Percentiles rank a stretch among this genome's conserved stretches.
Evolutionary conservation across 2,888 invertebrate genomes (phyloP).

Genomic region (Masnerella sp.): DNA sequence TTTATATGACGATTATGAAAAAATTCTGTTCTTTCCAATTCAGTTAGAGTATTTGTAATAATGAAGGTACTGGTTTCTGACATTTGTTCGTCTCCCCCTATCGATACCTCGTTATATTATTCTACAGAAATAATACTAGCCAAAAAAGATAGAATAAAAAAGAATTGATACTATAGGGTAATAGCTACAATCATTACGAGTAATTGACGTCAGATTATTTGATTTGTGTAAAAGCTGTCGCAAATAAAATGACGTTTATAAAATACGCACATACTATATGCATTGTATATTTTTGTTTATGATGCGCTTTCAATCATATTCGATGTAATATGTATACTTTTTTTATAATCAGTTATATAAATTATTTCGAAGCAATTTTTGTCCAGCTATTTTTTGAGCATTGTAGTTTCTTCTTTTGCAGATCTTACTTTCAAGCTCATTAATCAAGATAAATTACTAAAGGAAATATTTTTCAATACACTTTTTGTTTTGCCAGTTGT

Average conservation of each 20-base stretch:
- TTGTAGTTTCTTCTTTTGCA: too few species aligned
- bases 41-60: conserved; percentile 26
- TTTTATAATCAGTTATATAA: too few species aligned
- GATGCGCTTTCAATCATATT: too few species aligned
- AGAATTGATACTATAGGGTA: conserved; percentile 50
- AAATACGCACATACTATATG: conserved; percentile 46
- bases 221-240: conserved; percentile 64
- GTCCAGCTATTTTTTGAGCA: too few species aligned
- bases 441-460: too few species aligned
- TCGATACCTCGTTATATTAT: conserved; percentile 73
- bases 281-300: too few species aligned
- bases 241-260: conserved; percentile 66
- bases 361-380: too few species aligned
- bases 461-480: too few species aligned
- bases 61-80: conserved; percentile 56
- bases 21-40: conserved; percentile 12
- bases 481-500: too few species aligned
- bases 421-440: too few species aligned
- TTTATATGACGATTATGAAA: conserved; percentile 14
- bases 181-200: conserved; percentile 49
- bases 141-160: conserved; percentile 66
- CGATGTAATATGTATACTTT: too few species aligned
- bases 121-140: conserved; percentile 70
- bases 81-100: conserved; percentile 55
- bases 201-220: conserved; percentile 61